Base-by-base conservation (phyloP, 2,113 vertebrate species). In the Syrrhaptes paradoxus region DNA sequence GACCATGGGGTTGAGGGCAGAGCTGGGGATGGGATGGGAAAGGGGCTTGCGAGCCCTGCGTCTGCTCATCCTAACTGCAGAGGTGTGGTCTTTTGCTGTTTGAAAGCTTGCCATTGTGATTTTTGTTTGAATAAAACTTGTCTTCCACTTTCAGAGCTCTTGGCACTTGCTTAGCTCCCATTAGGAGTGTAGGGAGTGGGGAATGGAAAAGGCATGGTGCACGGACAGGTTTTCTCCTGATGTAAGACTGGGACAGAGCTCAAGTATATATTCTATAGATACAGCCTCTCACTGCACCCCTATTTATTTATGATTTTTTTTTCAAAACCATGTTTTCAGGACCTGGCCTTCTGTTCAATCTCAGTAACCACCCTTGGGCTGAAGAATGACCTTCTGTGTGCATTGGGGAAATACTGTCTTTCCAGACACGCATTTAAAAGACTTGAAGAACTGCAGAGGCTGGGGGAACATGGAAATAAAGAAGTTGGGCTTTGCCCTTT, bases 1-100 rank as follows among this genome's bases (percentile, higher is more conserved):
- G 45, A n/a, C 31, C 0, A 0, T 0, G 4, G 43, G 29, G 13
- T 15, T 2, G 11, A 75, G 29, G 15, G 16, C 26, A 62, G 62
- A 83, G 31, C 17, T 79, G 22, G 54, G 43, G 24, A 26, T 45
- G 22, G 34, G 21, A n/a, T 16, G 25, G 21, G 16, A 12, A 73
- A 43, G 45, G 10, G 7, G 31, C 43, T 36, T 1, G 0, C 10
- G 17, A 48, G 54, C 31, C n/a, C 75, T 36, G 13, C 2, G 2
- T 36, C 48, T 19, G 38, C 18, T 46, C 1, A 1, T 32, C 20
- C 22, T n/a, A 26, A 29, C 52, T 54, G 24, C 24, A 22, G 51
- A 58, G 9, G 17, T 32, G 17, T 32, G 17, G 31, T 34, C 38
- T 74, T 77, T 28, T 36, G 32, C 26, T 6, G 11, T 66, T 74